These are phyloP conservation scores for Campaea margaritaria DNA, from an alignment of 2,888 invertebrate species.

Conservation along the genomic window DNA sequence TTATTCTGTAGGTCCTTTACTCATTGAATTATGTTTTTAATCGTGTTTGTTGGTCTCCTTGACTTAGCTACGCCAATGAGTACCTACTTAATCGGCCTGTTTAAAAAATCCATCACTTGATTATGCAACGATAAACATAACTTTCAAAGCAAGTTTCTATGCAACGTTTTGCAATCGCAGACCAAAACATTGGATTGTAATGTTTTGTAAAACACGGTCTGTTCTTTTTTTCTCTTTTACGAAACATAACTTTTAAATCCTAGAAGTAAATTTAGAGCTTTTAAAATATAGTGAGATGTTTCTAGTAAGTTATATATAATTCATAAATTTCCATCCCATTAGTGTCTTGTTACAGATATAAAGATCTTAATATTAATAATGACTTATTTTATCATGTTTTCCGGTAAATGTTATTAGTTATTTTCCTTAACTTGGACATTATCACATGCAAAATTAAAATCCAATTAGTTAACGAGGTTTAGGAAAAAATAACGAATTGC, in stretches of 20 bases:
- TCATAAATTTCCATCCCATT: background rate
- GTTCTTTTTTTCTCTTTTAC: background rate
- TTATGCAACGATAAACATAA: slow-evolving; percentile 7
- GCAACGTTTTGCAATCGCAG: slow-evolving; percentile 8
- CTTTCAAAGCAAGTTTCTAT: slow-evolving; percentile 10
- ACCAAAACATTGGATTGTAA: slow-evolving; percentile 7
- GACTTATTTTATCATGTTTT: too few species aligned
- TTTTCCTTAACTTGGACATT: background rate
- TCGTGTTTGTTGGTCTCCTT: slow-evolving; percentile 6
- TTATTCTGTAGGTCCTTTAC: too few species aligned
- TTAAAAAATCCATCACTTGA: slow-evolving; percentile 6
- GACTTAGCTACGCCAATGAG: slow-evolving; percentile 16
- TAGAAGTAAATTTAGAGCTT: background rate
- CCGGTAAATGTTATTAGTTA: too few species aligned
- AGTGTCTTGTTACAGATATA: background rate
- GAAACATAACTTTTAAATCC: background rate
- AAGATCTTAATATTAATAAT: too few species aligned
- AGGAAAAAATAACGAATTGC: too few species aligned
- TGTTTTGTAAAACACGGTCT: slow-evolving; percentile 11
- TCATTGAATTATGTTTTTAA: background rate
- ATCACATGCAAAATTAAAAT: background rate
- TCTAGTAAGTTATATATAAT: background rate
- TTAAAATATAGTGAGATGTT: background rate
- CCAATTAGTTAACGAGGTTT: background rate
- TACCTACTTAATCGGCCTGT: slow-evolving; percentile 1